Evolutionary conservation across 2,113 vertebrate species (phyloP), one percentile per base, ranked within the genome.

Genomic region (Rhinolophus sinicus): DNA sequence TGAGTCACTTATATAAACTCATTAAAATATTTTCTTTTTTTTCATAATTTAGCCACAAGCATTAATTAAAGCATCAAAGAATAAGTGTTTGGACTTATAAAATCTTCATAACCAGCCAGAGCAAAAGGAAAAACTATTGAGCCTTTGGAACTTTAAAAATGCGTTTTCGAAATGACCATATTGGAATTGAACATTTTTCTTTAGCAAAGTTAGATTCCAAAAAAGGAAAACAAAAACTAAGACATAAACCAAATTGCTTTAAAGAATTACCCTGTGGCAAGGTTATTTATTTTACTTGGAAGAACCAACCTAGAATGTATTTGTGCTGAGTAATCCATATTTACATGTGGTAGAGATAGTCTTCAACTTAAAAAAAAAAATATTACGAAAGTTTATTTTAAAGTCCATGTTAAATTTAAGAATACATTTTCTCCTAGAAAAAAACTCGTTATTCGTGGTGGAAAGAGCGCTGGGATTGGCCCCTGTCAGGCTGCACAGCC

Each of bases 21-120:
- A 95, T 90, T 90, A 82, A 96, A 97, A 78, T 88, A 78, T 88
- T 95, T 96, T 94, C 92, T 93, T 93, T 93, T 93, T 89, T 96
- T 89, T 87, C 64, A 69, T 92, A 95, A 94, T 64, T 77, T 82
- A 94, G 72, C 93, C 94, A 96, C 35, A 73, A 95, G 81, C 81
- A 78, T 90, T 95, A 96, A 97, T 97, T 95, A 95, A 96, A 96
- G 85, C 81, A 86, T 93, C 94, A 88, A 95, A 94, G 87, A 90
- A 88, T 96, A 91, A 90, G 65, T 86, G 56, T 91, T 93, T 95
- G 87, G 87, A 64, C 40, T 75, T 88, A 96, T 95, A 96, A 97
- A 96, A 89, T 78, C 87, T 76, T 88, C 78, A 64, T 72, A 96
- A 70, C 33, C 50, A 64, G 73, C 88, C 90, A 94, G 94, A 75